Conservation (phyloP, 2,113 vertebrate genomes). For the Archocentrus centrarchus region DNA sequence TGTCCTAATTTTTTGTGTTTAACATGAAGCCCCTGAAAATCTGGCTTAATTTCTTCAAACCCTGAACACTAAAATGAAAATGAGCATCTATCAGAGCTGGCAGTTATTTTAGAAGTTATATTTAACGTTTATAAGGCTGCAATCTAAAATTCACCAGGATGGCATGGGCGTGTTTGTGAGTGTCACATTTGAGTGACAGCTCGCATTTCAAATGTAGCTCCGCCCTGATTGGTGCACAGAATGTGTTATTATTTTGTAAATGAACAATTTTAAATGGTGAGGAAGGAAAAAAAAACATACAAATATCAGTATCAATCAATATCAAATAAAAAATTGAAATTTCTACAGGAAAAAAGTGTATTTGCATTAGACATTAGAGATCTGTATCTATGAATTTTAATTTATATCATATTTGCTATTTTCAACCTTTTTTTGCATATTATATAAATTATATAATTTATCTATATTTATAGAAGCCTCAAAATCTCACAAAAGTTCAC, state of each 20-base stretch:
- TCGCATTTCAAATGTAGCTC: background rate
- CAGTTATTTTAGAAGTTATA: background rate
- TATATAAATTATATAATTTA: too few relatives aligned
- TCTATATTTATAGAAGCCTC: too few relatives aligned
- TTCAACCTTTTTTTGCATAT: too few relatives aligned
- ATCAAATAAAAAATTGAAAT: fast-evolving
- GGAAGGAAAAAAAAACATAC: background rate
- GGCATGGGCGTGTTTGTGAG: background rate
- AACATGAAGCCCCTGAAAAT: background rate
- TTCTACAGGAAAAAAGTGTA: background rate
- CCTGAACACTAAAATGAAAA: background rate
- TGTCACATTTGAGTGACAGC: background rate
- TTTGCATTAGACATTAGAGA: background rate
- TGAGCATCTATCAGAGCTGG: background rate
- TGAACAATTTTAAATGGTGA: background rate
- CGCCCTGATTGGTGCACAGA: background rate
- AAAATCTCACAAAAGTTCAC: too few relatives aligned
- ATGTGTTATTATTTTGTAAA: background rate
- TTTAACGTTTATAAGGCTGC: background rate
- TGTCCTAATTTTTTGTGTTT: background rate
- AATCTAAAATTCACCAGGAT: background rate
- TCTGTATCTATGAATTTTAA: too few relatives aligned
- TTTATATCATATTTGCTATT: too few relatives aligned
- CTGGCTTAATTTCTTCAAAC: background rate
- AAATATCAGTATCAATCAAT: too few relatives aligned